Conservation (phyloP, 1,140 invertebrate species). For the Bombus balteatus region DNA sequence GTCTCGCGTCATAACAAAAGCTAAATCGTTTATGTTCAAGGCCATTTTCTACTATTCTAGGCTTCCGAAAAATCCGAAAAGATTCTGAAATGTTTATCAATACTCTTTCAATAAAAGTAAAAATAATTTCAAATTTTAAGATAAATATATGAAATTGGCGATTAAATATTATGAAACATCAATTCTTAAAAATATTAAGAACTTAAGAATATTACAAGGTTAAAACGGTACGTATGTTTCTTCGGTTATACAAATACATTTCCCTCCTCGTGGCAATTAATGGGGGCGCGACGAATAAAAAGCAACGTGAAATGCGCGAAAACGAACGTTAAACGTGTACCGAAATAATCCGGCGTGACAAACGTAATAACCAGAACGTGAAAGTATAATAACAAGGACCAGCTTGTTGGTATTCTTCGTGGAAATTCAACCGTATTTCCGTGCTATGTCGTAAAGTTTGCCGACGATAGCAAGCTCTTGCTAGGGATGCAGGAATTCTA, state of each 20-base stretch:
- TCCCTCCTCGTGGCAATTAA: neutral
- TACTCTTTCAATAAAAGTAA: no score
- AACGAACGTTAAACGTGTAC: slow-evolving; percentile 3
- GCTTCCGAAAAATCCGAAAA: no score
- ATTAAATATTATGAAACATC: neutral
- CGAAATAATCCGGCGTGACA: slow-evolving; percentile 8
- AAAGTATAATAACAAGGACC: slow-evolving; percentile 9
- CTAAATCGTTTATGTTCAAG: no score
- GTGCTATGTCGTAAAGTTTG: slow-evolving; percentile 40
- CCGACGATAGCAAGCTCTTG: neutral
- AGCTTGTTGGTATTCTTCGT: slow-evolving; percentile 37
- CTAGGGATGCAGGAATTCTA: slow-evolving; percentile 4
- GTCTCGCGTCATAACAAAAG: no score
- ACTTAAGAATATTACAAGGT: neutral
- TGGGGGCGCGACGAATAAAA: neutral
- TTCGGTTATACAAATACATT: neutral
- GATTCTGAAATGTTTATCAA: no score
- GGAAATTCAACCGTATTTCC: slow-evolving; percentile 34
- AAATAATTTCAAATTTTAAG: neutral
- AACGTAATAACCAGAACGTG: slow-evolving; percentile 24
- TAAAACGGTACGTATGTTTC: neutral
- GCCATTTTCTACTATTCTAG: no score
- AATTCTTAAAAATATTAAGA: neutral
- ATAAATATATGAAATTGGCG: no score
- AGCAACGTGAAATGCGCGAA: neutral